Conservation (phyloP, 2,888 invertebrate species). For the Ypsolopha sequella region DNA sequence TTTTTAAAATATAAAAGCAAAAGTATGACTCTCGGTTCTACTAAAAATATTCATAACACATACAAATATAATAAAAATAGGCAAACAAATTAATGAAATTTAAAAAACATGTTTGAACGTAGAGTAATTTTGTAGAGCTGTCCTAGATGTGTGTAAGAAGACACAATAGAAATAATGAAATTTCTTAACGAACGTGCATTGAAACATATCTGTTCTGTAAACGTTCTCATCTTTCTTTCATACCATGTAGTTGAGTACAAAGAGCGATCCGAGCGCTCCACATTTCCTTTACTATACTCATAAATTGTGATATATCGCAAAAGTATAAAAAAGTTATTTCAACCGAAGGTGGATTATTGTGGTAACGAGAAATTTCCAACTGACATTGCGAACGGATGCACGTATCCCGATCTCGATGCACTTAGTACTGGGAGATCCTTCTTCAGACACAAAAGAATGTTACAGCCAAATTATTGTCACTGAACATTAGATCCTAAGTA, state of each 20-base stretch:
- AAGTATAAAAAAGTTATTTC: conserved; percentile 25
- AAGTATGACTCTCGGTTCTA: neutral
- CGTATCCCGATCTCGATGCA: conserved; percentile 61
- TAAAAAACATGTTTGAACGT: no score
- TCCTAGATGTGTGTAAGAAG: no score
- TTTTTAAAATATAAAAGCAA: neutral
- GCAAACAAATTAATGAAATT: no score
- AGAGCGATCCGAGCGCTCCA: neutral
- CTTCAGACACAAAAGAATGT: conserved; percentile 16
- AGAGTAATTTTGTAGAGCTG: no score
- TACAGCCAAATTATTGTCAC: conserved; percentile 13
- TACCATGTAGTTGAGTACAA: no score
- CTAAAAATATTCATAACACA: neutral
- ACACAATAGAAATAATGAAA: no score
- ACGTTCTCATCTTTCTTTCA: no score
- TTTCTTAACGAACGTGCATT: no score
- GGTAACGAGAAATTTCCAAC: conserved; percentile 64
- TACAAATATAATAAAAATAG: neutral
- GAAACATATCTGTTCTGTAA: no score
- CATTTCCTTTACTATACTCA: conserved; percentile 9
- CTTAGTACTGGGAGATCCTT: conserved; percentile 36
- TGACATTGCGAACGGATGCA: conserved; percentile 58
- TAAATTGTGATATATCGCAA: conserved; percentile 52
- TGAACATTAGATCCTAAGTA: conserved; percentile 9
- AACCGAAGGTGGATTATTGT: conserved; percentile 56